A percentile compares a stretch with the other conserved stretches of the same genome.
Evolutionary conservation across 2,797 vertebrate genomes (phyloP).

Genomic region (Enteromius paludinosus): DNA sequence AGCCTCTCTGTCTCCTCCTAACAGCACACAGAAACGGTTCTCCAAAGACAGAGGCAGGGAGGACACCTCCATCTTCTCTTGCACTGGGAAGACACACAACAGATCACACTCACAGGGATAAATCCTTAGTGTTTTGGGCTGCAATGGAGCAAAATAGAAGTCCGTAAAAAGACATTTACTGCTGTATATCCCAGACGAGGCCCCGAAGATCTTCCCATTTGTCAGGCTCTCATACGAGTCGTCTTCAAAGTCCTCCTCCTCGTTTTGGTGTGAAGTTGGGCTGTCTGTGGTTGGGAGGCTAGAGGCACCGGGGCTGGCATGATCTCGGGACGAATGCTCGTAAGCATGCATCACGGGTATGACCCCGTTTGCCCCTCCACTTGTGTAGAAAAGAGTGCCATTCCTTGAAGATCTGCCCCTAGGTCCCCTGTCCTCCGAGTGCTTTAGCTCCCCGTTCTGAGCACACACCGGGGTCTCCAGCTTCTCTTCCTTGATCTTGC

Average conservation of each 20-base stretch:
- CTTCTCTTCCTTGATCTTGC: constrained; percentile 92
- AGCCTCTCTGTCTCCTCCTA: constrained; percentile 92
- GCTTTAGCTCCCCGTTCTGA: constrained; percentile 71
- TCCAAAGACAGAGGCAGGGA: constrained; percentile 85
- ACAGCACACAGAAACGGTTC: constrained; percentile 92
- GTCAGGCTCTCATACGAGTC: constrained; percentile 88
- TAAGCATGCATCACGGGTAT: constrained; percentile 87
- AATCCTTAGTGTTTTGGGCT: constrained; percentile 1
- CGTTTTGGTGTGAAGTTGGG: constrained; percentile 92
- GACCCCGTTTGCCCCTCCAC: constrained; percentile 78
- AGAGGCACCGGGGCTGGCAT: constrained; percentile 90
- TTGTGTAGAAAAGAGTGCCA: constrained; percentile 76
- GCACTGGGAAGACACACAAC: constrained; percentile 72
- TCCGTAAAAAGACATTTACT: constrained; percentile 73
- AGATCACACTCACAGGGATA: constrained; percentile 43
- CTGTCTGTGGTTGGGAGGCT: constrained; percentile 94
- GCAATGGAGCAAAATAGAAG: constrained; percentile 20
- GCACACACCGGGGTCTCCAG: constrained; percentile 77
- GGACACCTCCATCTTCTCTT: constrained; percentile 90
- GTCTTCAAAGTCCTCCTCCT: constrained; percentile 94
- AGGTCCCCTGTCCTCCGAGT: constrained; percentile 58
- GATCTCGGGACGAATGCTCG: constrained; percentile 84
- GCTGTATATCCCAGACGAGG: constrained; percentile 84
- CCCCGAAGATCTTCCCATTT: constrained; percentile 90
- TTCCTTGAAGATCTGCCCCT: constrained; percentile 64